Evolutionary conservation across 2,888 invertebrate species (phyloP).

Genomic region (Scaptomyza parva): DNA sequence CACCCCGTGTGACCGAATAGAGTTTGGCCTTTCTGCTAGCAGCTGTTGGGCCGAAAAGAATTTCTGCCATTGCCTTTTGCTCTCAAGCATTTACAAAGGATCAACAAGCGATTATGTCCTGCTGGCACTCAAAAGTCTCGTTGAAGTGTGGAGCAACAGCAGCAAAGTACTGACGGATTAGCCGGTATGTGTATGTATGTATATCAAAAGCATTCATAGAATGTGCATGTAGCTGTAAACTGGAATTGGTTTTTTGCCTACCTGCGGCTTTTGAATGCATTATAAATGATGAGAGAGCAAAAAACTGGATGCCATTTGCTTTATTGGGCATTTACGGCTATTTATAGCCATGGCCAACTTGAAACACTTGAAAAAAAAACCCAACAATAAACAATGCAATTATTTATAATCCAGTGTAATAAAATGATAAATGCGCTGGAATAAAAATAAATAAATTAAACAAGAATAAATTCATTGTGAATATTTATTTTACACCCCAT

Average conservation of each 20-base stretch:
- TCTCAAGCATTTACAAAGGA: slow-evolving; percentile 74
- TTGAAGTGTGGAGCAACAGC: slow-evolving; percentile 1
- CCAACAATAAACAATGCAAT: background rate
- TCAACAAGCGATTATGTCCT: slow-evolving; percentile 78
- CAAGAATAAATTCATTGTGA: background rate
- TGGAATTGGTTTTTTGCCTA: slow-evolving; percentile 1
- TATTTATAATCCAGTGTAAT: background rate
- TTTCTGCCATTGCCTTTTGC: slow-evolving; percentile 34
- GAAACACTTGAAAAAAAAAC: slow-evolving; percentile 6
- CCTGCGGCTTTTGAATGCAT: slow-evolving; percentile 65
- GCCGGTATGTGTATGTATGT: slow-evolving; percentile 44
- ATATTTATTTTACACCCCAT: background rate
- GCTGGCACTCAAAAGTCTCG: slow-evolving; percentile 56
- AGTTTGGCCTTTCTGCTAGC: slow-evolving; percentile 23
- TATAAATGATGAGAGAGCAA: slow-evolving; percentile 58
- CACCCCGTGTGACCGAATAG: slow-evolving; percentile 51
- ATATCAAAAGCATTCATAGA: slow-evolving; percentile 34
- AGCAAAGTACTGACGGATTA: slow-evolving; percentile 65
- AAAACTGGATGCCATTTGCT: slow-evolving; percentile 32
- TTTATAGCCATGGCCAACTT: slow-evolving; percentile 45
- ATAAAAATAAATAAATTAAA: background rate
- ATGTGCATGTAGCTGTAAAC: slow-evolving; percentile 14
- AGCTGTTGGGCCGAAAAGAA: slow-evolving; percentile 52
- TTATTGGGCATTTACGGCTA: slow-evolving; percentile 59
- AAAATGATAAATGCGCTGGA: background rate